Conservation (phyloP, 2,113 vertebrate species). For the Prunella fulvescens region DNA sequence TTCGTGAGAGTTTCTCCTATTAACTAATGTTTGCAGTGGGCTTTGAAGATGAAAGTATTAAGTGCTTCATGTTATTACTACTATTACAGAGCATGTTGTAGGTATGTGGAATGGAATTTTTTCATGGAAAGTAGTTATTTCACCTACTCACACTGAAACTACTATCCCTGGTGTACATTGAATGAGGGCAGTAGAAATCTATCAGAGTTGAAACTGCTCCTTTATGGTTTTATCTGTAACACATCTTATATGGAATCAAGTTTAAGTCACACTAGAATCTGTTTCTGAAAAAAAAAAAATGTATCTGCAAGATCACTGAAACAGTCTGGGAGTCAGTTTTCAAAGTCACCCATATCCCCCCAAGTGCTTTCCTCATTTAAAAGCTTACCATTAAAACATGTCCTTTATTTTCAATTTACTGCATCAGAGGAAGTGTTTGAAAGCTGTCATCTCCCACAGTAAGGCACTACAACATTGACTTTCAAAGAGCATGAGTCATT, state of each 20-base stretch:
- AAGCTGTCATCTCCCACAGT: background rate
- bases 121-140: background rate
- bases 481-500: background rate
- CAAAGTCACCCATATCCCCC: background rate
- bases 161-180: background rate
- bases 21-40: background rate
- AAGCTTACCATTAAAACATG: background rate
- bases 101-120: background rate
- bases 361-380: background rate
- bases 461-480: background rate
- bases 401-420: slow-evolving; percentile 16
- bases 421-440: background rate
- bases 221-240: background rate
- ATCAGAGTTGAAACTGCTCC: background rate
- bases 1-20: background rate
- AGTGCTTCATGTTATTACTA: background rate
- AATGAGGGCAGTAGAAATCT: background rate
- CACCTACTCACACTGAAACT: background rate
- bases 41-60: background rate
- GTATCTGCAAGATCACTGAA: background rate
- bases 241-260: background rate
- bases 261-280: background rate
- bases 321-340: background rate
- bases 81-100: background rate
- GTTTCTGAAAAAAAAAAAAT: background rate